Evolutionary conservation across 2,888 invertebrate genomes (phyloP), one percentile per base, ranked within the genome.

Genomic region (Calliphora vomitoria): DNA sequence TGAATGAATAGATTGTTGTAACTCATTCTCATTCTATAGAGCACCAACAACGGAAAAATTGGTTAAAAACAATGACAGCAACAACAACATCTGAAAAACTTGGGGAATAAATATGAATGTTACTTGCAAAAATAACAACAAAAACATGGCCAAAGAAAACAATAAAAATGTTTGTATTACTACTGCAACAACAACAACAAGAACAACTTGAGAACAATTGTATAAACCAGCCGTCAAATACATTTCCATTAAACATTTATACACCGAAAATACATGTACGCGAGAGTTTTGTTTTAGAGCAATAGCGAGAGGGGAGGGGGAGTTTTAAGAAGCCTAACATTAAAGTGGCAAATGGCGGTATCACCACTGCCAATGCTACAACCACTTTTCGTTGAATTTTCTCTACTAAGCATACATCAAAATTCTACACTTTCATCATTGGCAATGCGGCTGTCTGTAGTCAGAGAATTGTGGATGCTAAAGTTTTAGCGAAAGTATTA

Each of bases 141-240:
- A 85, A 38, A 55, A 53, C 44, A 66, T 8, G 50, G 35, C 15
- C 53, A 76, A 41, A n/a, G 47, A 25, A 69, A 82, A 64, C 80
- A 83, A 82, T 44, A 72, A 81, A 44, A 72, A 80, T 87, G 84
- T 82, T 82, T 84, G 84, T 78, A 76, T 78, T 81, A 78, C 84
- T 76, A 68, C 76, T 80, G 79, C 66, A 66, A 82, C 66, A 66
- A 38, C n/a, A n/a, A 62, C 8, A 15, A 15, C 8, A 31, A 31
- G n/a, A 64, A 66, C 53, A 58, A 81, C 81, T 82, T 75, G 83
- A 78, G 87, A 79, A 88, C 89, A 88, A 85, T 66, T 82, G 78
- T 82, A 90, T 90, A 91, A 92, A 90, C 91, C 92, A 92, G 91
- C 91, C 92, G 91, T 92, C 92, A 91, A 92, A 92, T 91, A 91